Percentiles rank a stretch among this genome's conserved stretches.
Conservation (phyloP, 2,888 invertebrate species). For the Oeneis ivallda region DNA sequence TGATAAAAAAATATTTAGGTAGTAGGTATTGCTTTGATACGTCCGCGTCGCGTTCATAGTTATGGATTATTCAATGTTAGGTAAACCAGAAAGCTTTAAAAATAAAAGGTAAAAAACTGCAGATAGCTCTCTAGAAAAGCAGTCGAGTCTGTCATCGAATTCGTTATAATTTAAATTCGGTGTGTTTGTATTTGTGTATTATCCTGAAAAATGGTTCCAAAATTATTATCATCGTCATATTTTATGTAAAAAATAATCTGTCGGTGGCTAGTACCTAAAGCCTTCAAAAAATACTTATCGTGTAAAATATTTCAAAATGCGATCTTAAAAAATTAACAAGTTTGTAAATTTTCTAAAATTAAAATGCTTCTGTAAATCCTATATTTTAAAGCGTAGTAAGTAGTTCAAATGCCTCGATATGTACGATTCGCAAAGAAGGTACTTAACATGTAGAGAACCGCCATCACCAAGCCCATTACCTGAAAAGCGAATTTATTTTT, state of each 20-base stretch:
- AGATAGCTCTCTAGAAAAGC: too few species aligned
- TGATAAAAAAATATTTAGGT: not conserved
- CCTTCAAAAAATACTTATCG: not conserved
- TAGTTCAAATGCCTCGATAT: conserved; percentile 85
- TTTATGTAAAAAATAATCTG: not conserved
- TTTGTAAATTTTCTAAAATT: not conserved
- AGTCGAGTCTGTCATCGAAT: too few species aligned
- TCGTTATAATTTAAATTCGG: too few species aligned
- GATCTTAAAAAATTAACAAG: not conserved
- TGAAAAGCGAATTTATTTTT: conserved; percentile 51
- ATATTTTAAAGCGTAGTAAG: not conserved
- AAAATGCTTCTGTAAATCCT: conserved; percentile 11
- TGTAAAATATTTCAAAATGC: not conserved
- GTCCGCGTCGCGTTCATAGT: too few species aligned
- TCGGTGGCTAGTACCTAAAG: not conserved
- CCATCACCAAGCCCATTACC: conserved; percentile 88
- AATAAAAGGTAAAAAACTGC: too few species aligned
- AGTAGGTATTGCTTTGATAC: not conserved
- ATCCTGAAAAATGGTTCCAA: too few species aligned
- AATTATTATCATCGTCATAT: too few species aligned
- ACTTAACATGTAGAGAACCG: conserved; percentile 88
- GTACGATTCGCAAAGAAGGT: conserved; percentile 88
- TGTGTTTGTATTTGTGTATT: too few species aligned
- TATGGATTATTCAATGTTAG: too few species aligned
- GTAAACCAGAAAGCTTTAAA: too few species aligned